phyloP scores from a whole-genome alignment of 2,888 invertebrate genomes.

The Caenorhabditis becei region DNA sequence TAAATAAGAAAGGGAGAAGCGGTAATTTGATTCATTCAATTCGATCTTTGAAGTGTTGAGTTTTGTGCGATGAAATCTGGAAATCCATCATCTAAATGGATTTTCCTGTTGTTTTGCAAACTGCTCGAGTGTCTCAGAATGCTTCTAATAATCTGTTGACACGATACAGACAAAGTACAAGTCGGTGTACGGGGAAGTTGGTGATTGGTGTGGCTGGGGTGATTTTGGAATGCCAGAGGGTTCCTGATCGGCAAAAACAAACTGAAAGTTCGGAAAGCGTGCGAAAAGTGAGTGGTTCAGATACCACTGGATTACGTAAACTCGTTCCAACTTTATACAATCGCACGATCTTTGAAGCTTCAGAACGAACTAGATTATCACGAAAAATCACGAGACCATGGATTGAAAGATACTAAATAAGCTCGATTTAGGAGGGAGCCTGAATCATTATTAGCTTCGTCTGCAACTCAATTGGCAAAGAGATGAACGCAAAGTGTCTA shows the following conservation, averaged over 20 bases:
- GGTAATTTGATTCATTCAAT: background rate
- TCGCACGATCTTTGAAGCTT: too few species aligned
- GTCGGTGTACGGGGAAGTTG: background rate
- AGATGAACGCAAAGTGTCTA: background rate
- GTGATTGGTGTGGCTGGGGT: background rate
- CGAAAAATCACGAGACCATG: too few species aligned
- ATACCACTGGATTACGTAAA: too few species aligned
- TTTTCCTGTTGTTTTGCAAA: background rate
- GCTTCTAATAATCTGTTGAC: background rate
- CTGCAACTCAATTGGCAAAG: background rate
- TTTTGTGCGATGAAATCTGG: background rate
- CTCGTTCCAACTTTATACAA: too few species aligned
- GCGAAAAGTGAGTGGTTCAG: background rate
- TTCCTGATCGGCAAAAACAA: background rate
- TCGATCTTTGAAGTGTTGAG: slow-evolving; percentile 8
- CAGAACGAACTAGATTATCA: too few species aligned
- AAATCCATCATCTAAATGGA: background rate
- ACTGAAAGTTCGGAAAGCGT: background rate
- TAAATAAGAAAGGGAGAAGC: background rate
- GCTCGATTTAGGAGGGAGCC: background rate
- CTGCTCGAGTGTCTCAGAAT: background rate
- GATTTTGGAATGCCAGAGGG: background rate
- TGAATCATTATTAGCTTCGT: slow-evolving; percentile 2
- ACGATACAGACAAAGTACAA: background rate
- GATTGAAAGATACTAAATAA: background rate